Evolutionary conservation across 2,888 invertebrate species (phyloP), one percentile per base, ranked within the genome.

Genomic region (Rhagonycha lutea): DNA sequence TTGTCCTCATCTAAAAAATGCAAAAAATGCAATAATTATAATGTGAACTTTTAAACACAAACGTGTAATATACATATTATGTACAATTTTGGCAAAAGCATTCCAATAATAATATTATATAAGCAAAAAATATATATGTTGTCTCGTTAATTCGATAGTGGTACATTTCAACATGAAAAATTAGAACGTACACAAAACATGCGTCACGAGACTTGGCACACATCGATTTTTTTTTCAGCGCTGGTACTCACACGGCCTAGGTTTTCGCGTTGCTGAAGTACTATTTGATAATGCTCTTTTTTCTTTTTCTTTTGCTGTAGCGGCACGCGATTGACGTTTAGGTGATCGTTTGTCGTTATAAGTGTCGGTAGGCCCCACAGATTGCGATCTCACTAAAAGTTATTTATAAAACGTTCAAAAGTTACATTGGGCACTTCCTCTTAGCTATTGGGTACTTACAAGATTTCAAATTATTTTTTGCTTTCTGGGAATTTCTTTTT

Each of bases 271-370:
- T 79, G 87, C 85, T 79, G 91, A 89, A 87, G 90, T 90, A 87
- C 90, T 89, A 85, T 91, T 90, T 10, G 76, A 76, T 29, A 74
- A 69, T 12, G 73, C 26, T 29, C 74, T 71, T 67, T 91, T 91
- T 88, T 91, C 91, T 89, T 92, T 88, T 88, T 91, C 91, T 89
- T 92, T 88, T 0, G 91, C 90, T 83, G 91, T 90, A 61, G 92
- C 91, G 14, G 92, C 92, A 84, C 92, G 91, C 68, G 94, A 92
- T 83, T 94, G 94, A 80, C 95, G 92, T 84, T 95, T 94, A 26
- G 95, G 95, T 70, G 95, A 95, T 81, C 91, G 90, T 88, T 93
- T 94, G 84, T 93, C 92, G 71, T 90, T 84, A 70, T 89, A 89
- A 80, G 89, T 88, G 80, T 89, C 89, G 74, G 88, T 89, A 67